phyloP scores from a whole-genome alignment of 37 sponge, comb jelly and placozoan genomes.

The Chondrilla cf. caribensis region DNA sequence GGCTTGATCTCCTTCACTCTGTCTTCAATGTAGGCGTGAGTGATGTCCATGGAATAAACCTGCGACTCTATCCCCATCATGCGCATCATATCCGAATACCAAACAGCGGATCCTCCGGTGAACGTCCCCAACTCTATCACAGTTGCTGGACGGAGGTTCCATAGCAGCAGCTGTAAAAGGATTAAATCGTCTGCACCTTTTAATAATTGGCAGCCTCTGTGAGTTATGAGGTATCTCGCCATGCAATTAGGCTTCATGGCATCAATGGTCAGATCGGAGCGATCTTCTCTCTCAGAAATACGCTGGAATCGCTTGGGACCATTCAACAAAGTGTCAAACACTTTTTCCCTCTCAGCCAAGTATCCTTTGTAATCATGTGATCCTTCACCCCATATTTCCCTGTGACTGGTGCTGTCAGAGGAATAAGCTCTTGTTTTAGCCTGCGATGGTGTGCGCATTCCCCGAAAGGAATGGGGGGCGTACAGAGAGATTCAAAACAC shows the following conservation, averaged over 20 bases:
- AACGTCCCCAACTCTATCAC: slow-evolving; percentile 38
- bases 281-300: not conserved
- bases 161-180: slow-evolving; percentile 5
- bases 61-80: not conserved
- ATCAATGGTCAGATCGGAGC: not conserved
- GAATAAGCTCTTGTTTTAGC: no score
- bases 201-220: slow-evolving; percentile 8
- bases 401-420: no score
- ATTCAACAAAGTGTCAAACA: no score
- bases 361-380: no score
- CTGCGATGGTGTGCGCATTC: no score
- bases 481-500: no score
- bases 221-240: not conserved
- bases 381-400: no score
- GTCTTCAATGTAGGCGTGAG: not conserved
- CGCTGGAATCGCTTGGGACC: not conserved
- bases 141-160: not conserved
- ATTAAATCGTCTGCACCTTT: slow-evolving; percentile 4
- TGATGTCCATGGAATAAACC: slow-evolving; percentile 22
- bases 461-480: no score
- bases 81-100: slow-evolving; percentile 25
- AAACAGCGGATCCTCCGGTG: slow-evolving; percentile 23
- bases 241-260: not conserved
- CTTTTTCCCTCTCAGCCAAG: no score
- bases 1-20: slow-evolving; percentile 6